A percentile compares a stretch with the other conserved stretches of the same genome.
These are phyloP conservation scores for Perca flavescens DNA, from an alignment of 2,113 vertebrate species.

Conservation along the genomic window DNA sequence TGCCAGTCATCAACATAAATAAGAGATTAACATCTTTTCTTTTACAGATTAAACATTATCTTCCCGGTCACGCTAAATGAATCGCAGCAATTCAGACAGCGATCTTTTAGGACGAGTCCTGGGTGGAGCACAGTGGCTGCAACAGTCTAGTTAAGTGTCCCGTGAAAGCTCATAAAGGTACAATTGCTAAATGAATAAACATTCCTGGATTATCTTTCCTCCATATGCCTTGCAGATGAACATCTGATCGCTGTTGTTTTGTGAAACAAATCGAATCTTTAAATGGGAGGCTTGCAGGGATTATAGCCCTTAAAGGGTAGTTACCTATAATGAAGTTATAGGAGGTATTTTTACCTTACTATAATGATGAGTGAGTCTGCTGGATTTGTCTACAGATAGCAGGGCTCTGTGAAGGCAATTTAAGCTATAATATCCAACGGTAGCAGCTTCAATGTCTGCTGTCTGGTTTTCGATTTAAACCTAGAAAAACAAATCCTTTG, in stretches of 20 bases:
- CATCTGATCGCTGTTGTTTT: conserved; percentile 12
- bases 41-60: conserved; percentile 76
- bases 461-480: conserved; percentile 35
- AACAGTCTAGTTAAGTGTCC: conserved; percentile 5
- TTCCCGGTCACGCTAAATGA: conserved; percentile 45
- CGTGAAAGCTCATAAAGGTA: conserved; percentile 44
- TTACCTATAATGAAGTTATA: conserved; percentile 44
- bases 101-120: conserved; percentile 33
- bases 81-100: conserved; percentile 36
- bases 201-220: conserved; percentile 30
- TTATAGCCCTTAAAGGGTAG: conserved; percentile 9
- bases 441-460: neutral
- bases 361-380: neutral
- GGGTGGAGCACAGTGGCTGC: conserved; percentile 8
- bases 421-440: neutral
- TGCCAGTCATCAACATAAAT: conserved; percentile 72
- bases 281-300: conserved; percentile 13
- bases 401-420: conserved; percentile 18
- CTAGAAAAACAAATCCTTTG: conserved; percentile 31
- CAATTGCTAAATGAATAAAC: conserved; percentile 47
- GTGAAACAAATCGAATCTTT: conserved; percentile 42
- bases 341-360: conserved; percentile 28
- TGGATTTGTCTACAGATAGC: conserved; percentile 19
- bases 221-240: conserved; percentile 46
- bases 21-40: conserved; percentile 77